These are phyloP conservation scores for Tapirus terrestris DNA, from an alignment of 2,113 vertebrate species.

Conservation along the genomic window DNA sequence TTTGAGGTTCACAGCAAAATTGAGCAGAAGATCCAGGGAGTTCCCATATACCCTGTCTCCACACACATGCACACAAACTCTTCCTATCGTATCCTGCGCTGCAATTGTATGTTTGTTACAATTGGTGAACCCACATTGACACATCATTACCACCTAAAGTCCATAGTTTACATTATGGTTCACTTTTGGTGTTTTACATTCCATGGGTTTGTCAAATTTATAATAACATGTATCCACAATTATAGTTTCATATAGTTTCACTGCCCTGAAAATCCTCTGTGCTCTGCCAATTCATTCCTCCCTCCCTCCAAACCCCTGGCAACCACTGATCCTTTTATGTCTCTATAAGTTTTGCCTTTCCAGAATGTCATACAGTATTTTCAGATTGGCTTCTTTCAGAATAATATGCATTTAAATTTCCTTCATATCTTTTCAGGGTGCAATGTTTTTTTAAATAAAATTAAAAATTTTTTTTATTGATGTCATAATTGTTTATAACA, in stretches of 20 bases:
- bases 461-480: neutral
- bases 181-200: neutral
- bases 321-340: neutral
- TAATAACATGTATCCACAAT: neutral
- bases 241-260: neutral
- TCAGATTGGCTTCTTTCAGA: neutral
- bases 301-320: neutral
- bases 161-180: neutral
- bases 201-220: neutral
- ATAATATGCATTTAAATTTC: neutral
- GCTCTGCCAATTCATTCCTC: neutral
- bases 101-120: neutral
- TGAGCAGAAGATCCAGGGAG: neutral
- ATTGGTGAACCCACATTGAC: neutral
- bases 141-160: neutral
- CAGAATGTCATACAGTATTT: neutral
- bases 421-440: neutral
- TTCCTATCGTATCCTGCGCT: neutral
- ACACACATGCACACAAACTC: neutral
- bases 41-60: neutral
- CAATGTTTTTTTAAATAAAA: neutral
- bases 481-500: no score
- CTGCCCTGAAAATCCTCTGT: neutral
- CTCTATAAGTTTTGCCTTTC: neutral
- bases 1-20: neutral